A percentile compares a stretch with the other conserved stretches of the same genome.
These are phyloP conservation scores for Artemisiospiza belli DNA, from an alignment of 2,113 vertebrate species.

Conservation along the genomic window DNA sequence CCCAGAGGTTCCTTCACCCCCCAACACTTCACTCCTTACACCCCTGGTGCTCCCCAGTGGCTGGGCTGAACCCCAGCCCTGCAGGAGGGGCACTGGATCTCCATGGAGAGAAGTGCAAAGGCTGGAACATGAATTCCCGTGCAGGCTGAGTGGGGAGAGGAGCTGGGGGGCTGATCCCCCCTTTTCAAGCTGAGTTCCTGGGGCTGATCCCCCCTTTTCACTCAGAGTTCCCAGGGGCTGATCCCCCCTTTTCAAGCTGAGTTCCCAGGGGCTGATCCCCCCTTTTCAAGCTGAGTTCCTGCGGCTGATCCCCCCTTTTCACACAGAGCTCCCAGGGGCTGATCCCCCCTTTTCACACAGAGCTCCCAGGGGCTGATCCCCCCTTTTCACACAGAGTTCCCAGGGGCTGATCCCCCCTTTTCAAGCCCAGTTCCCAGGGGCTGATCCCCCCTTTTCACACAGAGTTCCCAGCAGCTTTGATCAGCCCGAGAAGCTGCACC, in stretches of 20 bases:
- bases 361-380: no score
- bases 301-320: not conserved
- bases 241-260: no score
- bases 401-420: not conserved
- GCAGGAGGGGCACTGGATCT: not conserved
- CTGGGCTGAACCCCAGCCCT: rapidly evolving
- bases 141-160: not conserved
- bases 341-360: no score
- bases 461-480: slow-evolving; percentile 25
- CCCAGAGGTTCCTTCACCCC: not conserved
- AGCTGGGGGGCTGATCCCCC: not conserved
- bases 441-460: not conserved
- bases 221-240: no score
- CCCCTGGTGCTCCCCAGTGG: rapidly evolving
- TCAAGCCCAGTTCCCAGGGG: no score
- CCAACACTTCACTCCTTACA: rapidly evolving
- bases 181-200: no score
- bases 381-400: no score
- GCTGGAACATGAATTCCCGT: not conserved
- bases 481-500: not conserved
- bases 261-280: no score
- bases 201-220: no score
- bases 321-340: not conserved
- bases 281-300: not conserved
- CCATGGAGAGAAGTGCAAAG: not conserved